Percentiles rank a stretch among this genome's conserved stretches.
Conservation (phyloP, 2,888 invertebrate genomes). For the Heteropelma amictum region DNA sequence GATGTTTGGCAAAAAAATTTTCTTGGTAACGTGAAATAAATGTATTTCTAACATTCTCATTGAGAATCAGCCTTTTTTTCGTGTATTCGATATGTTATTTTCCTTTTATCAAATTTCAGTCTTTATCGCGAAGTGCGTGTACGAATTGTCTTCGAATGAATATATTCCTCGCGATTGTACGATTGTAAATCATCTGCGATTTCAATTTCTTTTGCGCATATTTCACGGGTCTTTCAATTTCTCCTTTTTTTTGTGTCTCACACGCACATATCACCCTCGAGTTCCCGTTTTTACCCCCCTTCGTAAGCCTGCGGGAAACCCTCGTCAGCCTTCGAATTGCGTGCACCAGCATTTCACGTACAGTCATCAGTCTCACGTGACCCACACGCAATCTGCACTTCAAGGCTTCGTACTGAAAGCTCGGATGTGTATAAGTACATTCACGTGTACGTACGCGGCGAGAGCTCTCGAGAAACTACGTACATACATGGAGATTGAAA, state of each 20-base stretch:
- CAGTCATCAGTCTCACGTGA: conserved; percentile 58
- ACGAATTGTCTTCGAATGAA: no score
- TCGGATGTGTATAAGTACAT: background rate
- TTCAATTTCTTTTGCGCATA: conserved; percentile 15
- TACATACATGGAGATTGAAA: conserved; percentile 13
- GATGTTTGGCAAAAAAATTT: no score
- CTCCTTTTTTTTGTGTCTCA: conserved; percentile 18
- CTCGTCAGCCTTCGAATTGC: conserved; percentile 42
- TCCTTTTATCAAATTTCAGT: no score
- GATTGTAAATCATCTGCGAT: background rate
- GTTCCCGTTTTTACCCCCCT: conserved; percentile 38
- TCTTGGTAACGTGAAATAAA: background rate
- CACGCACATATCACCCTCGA: conserved; percentile 26
- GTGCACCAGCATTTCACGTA: conserved; percentile 26
- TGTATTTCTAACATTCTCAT: no score
- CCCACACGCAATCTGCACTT: conserved; percentile 65
- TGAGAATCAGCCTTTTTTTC: no score
- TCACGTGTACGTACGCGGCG: conserved; percentile 27
- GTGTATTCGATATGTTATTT: no score
- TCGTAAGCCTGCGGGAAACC: conserved; percentile 19
- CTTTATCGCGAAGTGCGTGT: no score
- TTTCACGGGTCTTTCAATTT: background rate
- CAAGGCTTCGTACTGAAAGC: conserved; percentile 56
- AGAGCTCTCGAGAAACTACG: conserved; percentile 11
- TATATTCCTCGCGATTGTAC: no score